Percentiles rank a stretch among this genome's conserved stretches.
phyloP scores from a whole-genome alignment of 2,797 vertebrate genomes.

The Parotocinclus haroldoi region DNA sequence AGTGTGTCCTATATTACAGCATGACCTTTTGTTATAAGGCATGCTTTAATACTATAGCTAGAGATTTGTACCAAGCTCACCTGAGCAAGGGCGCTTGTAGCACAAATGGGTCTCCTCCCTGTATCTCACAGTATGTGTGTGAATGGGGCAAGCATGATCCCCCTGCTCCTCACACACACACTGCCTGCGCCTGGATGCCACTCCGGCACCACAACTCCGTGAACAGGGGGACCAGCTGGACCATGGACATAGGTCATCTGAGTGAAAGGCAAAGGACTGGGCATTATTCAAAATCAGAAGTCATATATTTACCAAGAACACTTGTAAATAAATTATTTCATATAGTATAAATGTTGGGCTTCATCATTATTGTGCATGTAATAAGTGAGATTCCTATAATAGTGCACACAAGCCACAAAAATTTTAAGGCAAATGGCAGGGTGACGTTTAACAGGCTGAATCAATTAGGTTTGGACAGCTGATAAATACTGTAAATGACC shows the following conservation, averaged over 20 bases:
- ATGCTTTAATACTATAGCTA: background rate
- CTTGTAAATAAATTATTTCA: no score
- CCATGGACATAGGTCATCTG: slow-evolving; percentile 82
- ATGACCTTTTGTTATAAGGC: background rate
- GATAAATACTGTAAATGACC: no score
- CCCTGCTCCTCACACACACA: slow-evolving; percentile 71
- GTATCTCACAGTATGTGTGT: slow-evolving; percentile 46
- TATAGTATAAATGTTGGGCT: no score
- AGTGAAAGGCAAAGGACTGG: background rate
- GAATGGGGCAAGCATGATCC: slow-evolving; percentile 60
- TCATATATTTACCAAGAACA: background rate
- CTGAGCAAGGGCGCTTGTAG: slow-evolving; percentile 74
- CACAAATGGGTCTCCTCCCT: slow-evolving; percentile 72
- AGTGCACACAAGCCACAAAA: no score
- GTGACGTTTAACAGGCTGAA: no score
- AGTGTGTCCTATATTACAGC: no score
- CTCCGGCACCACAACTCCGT: slow-evolving; percentile 76
- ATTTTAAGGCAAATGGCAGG: no score
- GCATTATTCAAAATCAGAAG: background rate
- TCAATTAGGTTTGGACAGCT: no score
- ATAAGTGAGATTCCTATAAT: no score
- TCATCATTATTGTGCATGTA: no score
- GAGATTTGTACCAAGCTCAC: slow-evolving; percentile 54
- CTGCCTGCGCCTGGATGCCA: slow-evolving; percentile 62
- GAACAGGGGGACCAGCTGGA: slow-evolving; percentile 79